Evolutionary conservation across 2,888 invertebrate genomes (phyloP), one percentile per base, ranked within the genome.

Genomic region (Phania funesta): DNA sequence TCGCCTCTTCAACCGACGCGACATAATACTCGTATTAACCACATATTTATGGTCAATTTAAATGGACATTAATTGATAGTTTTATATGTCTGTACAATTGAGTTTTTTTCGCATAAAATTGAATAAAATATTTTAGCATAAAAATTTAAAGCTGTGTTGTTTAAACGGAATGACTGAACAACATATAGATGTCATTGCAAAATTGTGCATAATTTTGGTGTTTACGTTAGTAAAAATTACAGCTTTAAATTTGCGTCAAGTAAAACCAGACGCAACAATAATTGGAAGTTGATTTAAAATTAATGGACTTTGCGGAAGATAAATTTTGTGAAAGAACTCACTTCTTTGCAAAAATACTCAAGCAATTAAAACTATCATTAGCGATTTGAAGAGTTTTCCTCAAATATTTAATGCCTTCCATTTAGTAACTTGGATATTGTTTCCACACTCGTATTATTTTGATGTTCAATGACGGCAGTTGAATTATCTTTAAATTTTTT

Each of bases 41-140:
- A 58, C 80, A 81, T 79, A 84, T 84, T 84, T 82, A 84, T 82
- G 84, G 80, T 70, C 83, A 80, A 83, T 79, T 84, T 82, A 76
- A 80, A 70, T 76, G 65, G 80, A 84, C 84, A 77, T 84, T 85
- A 85, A 85, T 84, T 84, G 84, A 84, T 84, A 80, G 83, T 84
- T 84, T 84, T 83, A 73, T 62, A 67, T 50, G 38, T 58, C 71
- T 67, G 60, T 11, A 74, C 32, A 80, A 68, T 52, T 65, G 67
- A n/a, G 22, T 73, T 9, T 62, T 67, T 54, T 58, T 26, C 7
- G 35, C 29, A 48, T 58, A 38, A 50, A 58, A n/a, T 46, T 16
- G 56, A 58, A 58, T 76, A 50, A 62, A 81, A 71, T 67, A 54
- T 44, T 68, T 73, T 24, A 68, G 35, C 62, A 64, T 67, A 54